Evolutionary conservation across 2,888 invertebrate genomes (phyloP).

Genomic region (Epinotia ramella): DNA sequence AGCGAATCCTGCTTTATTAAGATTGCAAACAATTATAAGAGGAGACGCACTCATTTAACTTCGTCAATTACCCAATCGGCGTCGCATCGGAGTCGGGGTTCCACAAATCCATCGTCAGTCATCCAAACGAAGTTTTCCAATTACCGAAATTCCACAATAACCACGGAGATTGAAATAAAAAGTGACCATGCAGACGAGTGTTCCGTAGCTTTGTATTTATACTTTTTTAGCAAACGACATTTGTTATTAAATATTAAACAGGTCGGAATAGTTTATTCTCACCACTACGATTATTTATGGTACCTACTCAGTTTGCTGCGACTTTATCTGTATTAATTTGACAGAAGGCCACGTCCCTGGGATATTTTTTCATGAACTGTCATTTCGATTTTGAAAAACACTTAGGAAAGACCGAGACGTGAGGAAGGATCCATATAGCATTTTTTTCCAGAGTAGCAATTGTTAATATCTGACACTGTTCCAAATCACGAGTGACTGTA

Average conservation of each 20-base stretch:
- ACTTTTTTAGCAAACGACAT: too few species aligned
- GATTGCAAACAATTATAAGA: conserved; percentile 38
- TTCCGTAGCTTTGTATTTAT: not conserved
- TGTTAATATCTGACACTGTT: too few species aligned
- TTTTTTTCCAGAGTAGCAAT: too few species aligned
- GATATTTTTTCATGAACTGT: not conserved
- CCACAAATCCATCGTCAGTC: conserved; percentile 36
- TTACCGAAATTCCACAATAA: conserved; percentile 43
- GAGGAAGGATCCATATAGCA: too few species aligned
- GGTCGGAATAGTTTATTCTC: too few species aligned
- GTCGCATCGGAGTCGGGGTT: conserved; percentile 22
- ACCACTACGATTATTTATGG: too few species aligned
- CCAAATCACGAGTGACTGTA: too few species aligned
- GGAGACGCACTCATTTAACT: conserved; percentile 42
- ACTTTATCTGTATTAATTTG: too few species aligned
- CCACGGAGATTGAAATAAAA: conserved; percentile 39
- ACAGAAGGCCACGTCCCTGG: too few species aligned
- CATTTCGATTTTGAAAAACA: too few species aligned
- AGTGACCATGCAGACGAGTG: not conserved
- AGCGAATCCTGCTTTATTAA: conserved; percentile 34
- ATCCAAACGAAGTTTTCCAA: conserved; percentile 42
- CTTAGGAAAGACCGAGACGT: too few species aligned
- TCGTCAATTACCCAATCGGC: conserved; percentile 37
- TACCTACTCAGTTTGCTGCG: not conserved
- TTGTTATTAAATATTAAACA: too few species aligned